Evolutionary conservation across 2,888 invertebrate species (phyloP), one percentile per base, ranked within the genome.

Genomic region (Clunio marinus): DNA sequence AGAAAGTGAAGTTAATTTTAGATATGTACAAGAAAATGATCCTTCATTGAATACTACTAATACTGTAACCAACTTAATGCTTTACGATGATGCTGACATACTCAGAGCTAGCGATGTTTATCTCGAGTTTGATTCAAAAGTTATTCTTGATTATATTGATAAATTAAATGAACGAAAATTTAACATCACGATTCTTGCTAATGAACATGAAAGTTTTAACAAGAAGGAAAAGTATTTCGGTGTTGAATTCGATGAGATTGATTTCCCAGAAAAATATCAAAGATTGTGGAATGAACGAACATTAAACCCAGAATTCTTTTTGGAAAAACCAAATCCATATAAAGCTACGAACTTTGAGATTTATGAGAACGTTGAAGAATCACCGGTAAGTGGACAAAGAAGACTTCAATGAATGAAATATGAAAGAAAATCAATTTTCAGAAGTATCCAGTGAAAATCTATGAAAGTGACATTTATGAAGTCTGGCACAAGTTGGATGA

Each of bases 401-500:
- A 10, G 1, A 22, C 22, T 20, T 17, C 20, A 0, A 46, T 45
- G 5, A 45, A 59, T 51, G 32, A 22, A 1, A 17, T 7, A 22
- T 55, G 2, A 55, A 5, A 13, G 8, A 7, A 17, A 51, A 51
- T 22, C 2, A 7, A 8, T 51, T 63, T 45, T 28, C 32, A 65
- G 63, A 46, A 65, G 20, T 82, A 83, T 73, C 89, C 90, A 1
- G 76, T 77, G 37, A 84, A 84, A 74, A 79, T 89, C 41, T 73
- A 83, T 8, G 77, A 81, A 51, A 81, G 81, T n/a, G 76, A 81
- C 13, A 73, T 81, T 15, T 77, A 82, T 58, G 91, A 92, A 76
- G 75, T 95, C 59, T 95, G 93, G 92, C 91, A 89, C 78, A 87
- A 88, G 72, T 86, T 87, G 25, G 95, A 95, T 77, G 84, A 86